Evolutionary conservation across 2,888 invertebrate genomes (phyloP).

Genomic region (Encarsia formosa): DNA sequence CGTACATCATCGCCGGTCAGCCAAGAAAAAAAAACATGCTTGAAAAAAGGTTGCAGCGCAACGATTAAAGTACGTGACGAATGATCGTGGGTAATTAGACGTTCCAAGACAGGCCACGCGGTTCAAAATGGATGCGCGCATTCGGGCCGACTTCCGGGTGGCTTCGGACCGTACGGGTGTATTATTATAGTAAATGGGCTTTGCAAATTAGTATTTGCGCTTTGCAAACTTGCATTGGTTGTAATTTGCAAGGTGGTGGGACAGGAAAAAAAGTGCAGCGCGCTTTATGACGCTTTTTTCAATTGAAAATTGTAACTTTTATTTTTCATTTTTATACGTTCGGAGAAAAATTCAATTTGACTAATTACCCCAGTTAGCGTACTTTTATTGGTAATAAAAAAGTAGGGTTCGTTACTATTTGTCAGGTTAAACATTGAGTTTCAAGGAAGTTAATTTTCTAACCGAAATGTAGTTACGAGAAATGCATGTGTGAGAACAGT

Average conservation of each 20-base stretch:
- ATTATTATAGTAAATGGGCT: constrained; percentile 19
- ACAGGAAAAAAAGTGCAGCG: too few species aligned
- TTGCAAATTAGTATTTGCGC: constrained; percentile 13
- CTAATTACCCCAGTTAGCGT: too few species aligned
- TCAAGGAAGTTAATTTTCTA: too few species aligned
- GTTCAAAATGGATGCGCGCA: constrained; percentile 11
- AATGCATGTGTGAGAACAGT: not conserved
- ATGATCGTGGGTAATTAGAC: constrained; percentile 18
- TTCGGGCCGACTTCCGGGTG: constrained; percentile 13
- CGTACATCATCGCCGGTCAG: not conserved
- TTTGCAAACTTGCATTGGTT: not conserved
- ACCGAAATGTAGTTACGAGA: not conserved
- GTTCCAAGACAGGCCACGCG: not conserved
- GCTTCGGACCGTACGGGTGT: constrained; percentile 3
- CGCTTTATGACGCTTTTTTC: too few species aligned
- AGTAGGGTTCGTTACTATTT: too few species aligned
- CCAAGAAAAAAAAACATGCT: not conserved
- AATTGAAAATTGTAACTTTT: too few species aligned
- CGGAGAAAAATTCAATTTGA: too few species aligned
- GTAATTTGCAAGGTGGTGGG: not conserved
- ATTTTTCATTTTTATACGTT: too few species aligned
- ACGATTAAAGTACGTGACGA: constrained; percentile 20
- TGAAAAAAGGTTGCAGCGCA: too few species aligned
- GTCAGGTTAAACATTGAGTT: too few species aligned
- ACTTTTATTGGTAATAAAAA: too few species aligned